Conservation (phyloP, 2,797 vertebrate species). For the Aselliscus stoliczkanus region DNA sequence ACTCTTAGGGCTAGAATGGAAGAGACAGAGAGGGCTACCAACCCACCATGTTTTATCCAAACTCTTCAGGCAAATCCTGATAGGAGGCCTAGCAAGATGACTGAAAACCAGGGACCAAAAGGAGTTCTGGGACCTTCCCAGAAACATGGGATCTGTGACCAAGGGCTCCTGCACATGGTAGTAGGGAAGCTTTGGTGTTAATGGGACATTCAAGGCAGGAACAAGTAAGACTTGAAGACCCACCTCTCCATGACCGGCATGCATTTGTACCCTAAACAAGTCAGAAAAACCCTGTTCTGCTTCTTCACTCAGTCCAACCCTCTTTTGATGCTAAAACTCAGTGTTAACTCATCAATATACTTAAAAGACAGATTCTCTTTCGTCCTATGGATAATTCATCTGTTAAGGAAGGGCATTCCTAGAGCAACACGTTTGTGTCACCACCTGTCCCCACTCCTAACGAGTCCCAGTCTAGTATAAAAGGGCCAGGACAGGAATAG, state of each 20-base stretch:
- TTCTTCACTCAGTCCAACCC: neutral
- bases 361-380: constrained; percentile 6
- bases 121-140: constrained; percentile 17
- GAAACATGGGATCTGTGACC: neutral
- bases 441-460: neutral
- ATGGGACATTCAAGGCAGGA: neutral
- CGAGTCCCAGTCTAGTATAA: neutral
- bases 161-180: neutral
- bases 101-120: neutral
- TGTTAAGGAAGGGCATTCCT: neutral
- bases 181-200: neutral
- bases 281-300: neutral
- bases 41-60: constrained; percentile 13
- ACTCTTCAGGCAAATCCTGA: constrained; percentile 33
- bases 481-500: neutral
- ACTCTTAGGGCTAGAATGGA: constrained; percentile 9
- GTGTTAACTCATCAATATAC: neutral
- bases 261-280: neutral
- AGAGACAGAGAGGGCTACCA: neutral
- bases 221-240: neutral
- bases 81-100: constrained; percentile 3
- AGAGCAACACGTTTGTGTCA: neutral
- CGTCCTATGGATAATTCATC: neutral
- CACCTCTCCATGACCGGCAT: neutral
- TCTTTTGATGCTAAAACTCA: constrained; percentile 24